Conservation (phyloP, 37 sponge, comb jelly and placozoan species). For the Halichondria panicea region DNA sequence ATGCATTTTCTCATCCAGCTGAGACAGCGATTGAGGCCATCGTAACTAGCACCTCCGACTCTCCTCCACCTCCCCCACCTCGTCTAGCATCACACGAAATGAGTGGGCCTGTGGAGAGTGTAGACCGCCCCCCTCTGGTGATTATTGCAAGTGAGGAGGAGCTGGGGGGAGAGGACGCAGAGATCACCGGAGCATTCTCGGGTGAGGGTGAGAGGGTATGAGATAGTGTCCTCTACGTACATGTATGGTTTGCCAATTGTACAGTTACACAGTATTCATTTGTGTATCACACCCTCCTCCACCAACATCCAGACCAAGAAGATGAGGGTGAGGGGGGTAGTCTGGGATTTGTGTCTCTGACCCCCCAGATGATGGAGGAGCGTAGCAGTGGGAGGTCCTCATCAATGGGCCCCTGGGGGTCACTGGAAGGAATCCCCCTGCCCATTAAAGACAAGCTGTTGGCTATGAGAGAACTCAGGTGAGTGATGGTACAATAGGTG, state of each 20-base stretch:
- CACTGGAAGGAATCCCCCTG: slow-evolving; percentile 17
- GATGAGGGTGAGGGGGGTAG: background rate
- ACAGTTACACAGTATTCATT: too few species aligned
- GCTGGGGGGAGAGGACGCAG: slow-evolving; percentile 58
- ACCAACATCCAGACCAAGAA: background rate
- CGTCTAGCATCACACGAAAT: background rate
- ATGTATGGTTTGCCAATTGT: background rate
- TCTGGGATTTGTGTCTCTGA: too few species aligned
- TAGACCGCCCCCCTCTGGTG: slow-evolving; percentile 5
- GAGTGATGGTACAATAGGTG: too few species aligned
- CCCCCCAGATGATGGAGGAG: too few species aligned
- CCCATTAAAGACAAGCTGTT: slow-evolving; percentile 28
- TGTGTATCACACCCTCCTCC: too few species aligned
- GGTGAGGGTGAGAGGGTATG: slow-evolving; percentile 9
- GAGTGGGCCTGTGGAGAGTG: background rate
- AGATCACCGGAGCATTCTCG: slow-evolving; percentile 49
- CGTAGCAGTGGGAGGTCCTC: background rate
- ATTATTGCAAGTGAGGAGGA: slow-evolving; percentile 35
- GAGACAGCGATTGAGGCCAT: too few species aligned
- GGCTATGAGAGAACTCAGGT: slow-evolving; percentile 21
- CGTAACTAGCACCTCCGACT: background rate
- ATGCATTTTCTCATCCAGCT: too few species aligned
- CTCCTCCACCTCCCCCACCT: background rate
- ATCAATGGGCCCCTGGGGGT: slow-evolving; percentile 22
- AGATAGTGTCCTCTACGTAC: background rate